A percentile compares a stretch with the other conserved stretches of the same genome.
phyloP scores from a whole-genome alignment of 2,888 invertebrate genomes.

The Megalurothrips usitatus region DNA sequence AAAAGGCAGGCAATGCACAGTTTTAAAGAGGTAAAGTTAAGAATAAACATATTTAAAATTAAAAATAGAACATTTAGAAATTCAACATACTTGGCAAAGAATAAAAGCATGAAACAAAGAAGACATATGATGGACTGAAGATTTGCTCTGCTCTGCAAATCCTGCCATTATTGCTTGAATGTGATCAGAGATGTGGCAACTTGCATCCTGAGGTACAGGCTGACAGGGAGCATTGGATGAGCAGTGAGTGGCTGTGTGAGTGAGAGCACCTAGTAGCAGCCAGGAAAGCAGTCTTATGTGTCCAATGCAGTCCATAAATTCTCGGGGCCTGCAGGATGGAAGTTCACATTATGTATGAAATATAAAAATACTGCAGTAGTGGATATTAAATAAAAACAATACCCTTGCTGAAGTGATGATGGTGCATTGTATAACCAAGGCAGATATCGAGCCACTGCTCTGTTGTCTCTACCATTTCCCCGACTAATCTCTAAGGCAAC shows the following conservation, averaged over 20 bases:
- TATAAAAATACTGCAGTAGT: background rate
- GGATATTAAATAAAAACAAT: conserved; percentile 36
- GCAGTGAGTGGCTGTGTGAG: conserved; percentile 67
- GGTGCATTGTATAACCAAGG: conserved; percentile 88
- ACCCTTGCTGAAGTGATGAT: conserved; percentile 78
- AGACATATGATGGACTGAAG: conserved; percentile 90
- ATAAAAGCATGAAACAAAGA: conserved; percentile 96
- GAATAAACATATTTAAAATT: background rate
- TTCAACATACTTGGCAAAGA: conserved; percentile 72
- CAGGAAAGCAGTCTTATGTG: conserved; percentile 94
- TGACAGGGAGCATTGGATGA: conserved; percentile 50
- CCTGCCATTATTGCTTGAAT: conserved; percentile 94
- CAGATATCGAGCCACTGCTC: conserved; percentile 72
- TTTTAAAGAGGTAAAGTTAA: conserved; percentile 8
- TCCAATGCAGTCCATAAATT: conserved; percentile 90
- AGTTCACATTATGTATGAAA: conserved; percentile 32
- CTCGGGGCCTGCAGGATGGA: conserved; percentile 65
- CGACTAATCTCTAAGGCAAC: conserved; percentile 90
- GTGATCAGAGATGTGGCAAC: conserved; percentile 95
- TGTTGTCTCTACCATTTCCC: conserved; percentile 77
- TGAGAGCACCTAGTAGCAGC: conserved; percentile 92
- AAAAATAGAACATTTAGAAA: conserved; percentile 27
- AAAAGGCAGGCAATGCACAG: conserved; percentile 24
- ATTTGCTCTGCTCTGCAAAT: conserved; percentile 92
- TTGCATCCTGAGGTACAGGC: conserved; percentile 93